phyloP scores from a whole-genome alignment of 2,797 vertebrate species.

The Gallinago nigripennis region DNA sequence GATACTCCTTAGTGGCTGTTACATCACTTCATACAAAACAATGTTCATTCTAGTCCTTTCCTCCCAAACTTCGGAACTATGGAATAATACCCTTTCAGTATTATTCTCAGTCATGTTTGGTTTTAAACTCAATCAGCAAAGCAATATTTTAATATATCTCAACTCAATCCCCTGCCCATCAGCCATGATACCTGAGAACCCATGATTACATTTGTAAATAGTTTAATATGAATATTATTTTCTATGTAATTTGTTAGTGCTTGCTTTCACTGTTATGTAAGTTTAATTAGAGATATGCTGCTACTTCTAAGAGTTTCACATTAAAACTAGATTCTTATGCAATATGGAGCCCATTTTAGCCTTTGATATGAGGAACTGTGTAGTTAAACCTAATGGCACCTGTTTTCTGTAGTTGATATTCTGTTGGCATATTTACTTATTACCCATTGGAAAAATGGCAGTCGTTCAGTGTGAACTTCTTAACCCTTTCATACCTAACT shows the following conservation, averaged over 20 bases:
- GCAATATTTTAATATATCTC: neutral
- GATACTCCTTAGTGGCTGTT: neutral
- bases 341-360: neutral
- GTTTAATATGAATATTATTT: neutral
- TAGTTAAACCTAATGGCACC: neutral
- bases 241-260: neutral
- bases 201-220: neutral
- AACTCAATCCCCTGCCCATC: neutral
- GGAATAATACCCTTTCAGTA: neutral
- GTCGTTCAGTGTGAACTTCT: neutral
- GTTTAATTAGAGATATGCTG: neutral
- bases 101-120: neutral
- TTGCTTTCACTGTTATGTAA: neutral
- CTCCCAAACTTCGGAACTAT: neutral
- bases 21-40: neutral
- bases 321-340: neutral
- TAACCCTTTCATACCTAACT: neutral
- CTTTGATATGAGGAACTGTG: neutral
- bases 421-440: neutral
- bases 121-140: neutral
- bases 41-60: neutral
- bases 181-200: neutral
- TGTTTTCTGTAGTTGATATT: neutral
- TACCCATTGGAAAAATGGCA: neutral
- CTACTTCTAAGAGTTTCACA: neutral